phyloP scores from a whole-genome alignment of 2,113 vertebrate species.

The Rhinogobius similis region DNA sequence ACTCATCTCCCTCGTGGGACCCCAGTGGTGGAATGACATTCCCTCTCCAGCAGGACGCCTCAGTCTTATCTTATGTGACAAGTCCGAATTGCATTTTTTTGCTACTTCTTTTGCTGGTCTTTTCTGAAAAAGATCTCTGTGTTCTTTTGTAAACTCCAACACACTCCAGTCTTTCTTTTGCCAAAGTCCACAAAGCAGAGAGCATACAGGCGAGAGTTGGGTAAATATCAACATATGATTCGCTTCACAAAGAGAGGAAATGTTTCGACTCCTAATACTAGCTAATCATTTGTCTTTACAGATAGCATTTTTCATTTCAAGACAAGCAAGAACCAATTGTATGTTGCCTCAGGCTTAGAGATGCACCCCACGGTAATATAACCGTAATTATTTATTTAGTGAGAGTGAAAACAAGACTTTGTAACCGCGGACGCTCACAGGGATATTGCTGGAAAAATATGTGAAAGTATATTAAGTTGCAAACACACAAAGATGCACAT shows the following conservation, averaged over 20 bases:
- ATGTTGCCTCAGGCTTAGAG: conserved; percentile 22
- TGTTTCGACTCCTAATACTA: neutral
- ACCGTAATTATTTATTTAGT: conserved; percentile 56
- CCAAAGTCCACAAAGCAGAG: neutral
- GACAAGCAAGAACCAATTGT: conserved; percentile 22
- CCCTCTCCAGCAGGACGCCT: conserved; percentile 34
- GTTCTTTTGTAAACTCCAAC: conserved; percentile 1
- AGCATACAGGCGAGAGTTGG: neutral
- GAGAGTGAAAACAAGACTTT: conserved; percentile 39
- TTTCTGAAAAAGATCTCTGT: conserved; percentile 12
- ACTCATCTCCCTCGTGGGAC: conserved; percentile 52
- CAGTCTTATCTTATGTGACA: conserved; percentile 48
- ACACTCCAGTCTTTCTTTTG: neutral
- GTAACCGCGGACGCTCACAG: conserved; percentile 18
- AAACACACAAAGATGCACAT: conserved; percentile 8
- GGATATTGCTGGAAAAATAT: conserved; percentile 28
- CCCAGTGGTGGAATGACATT: conserved; percentile 47
- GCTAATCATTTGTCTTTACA: conserved; percentile 6
- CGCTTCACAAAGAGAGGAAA: conserved; percentile 6
- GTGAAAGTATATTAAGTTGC: conserved; percentile 30
- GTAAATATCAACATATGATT: conserved; percentile 3
- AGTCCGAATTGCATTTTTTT: conserved; percentile 24
- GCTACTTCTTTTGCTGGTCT: neutral
- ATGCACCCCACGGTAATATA: conserved; percentile 39
- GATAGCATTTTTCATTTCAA: conserved; percentile 1